Percentiles rank a stretch among this genome's conserved stretches.
phyloP scores from a whole-genome alignment of 2,113 vertebrate species.

The Chauna torquata region DNA sequence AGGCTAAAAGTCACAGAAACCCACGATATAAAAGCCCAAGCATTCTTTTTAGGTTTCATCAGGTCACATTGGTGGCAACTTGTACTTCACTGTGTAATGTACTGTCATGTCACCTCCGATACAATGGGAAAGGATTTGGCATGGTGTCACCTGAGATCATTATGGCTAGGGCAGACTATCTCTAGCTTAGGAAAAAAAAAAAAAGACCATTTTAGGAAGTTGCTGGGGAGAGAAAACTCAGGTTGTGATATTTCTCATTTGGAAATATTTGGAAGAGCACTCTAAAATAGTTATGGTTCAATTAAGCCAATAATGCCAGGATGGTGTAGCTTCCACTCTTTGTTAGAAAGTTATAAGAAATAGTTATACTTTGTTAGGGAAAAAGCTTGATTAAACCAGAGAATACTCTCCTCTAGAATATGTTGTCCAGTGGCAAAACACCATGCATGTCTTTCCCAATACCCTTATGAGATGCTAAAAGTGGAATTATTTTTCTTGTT shows the following conservation, averaged over 20 bases:
- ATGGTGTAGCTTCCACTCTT: background rate
- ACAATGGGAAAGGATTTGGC: constrained; percentile 24
- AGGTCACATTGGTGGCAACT: constrained; percentile 6
- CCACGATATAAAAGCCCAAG: background rate
- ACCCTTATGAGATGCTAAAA: background rate
- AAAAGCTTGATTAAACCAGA: background rate
- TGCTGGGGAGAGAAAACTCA: background rate
- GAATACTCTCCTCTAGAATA: background rate
- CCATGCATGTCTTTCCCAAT: background rate
- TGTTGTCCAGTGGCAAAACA: background rate
- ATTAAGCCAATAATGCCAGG: background rate
- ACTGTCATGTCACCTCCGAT: constrained; percentile 38
- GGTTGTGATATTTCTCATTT: background rate
- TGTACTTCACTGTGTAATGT: background rate
- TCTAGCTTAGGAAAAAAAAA: background rate
- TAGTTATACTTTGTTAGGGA: background rate
- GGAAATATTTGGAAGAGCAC: background rate
- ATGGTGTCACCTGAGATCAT: constrained; percentile 34
- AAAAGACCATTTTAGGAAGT: background rate
- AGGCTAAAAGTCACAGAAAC: background rate
- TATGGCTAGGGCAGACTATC: background rate
- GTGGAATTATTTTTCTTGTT: background rate
- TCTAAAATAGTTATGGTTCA: background rate
- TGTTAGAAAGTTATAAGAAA: background rate
- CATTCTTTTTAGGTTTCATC: constrained; percentile 16